phyloP scores from a whole-genome alignment of 2,113 vertebrate species.

The Melozone crissalis region DNA sequence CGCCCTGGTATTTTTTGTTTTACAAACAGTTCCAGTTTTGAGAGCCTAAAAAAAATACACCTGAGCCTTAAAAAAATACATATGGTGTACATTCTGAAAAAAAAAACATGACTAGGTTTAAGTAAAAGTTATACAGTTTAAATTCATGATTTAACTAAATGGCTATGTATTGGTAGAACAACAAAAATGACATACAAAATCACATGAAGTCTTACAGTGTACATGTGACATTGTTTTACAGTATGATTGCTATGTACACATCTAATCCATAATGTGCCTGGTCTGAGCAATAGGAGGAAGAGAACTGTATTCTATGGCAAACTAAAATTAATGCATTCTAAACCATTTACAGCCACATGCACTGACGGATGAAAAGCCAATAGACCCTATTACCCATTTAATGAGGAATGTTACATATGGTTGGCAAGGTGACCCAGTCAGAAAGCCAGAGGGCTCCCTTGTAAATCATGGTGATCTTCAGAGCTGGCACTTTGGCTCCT shows the following conservation, averaged over 20 bases:
- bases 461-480: not conserved
- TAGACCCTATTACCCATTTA: not conserved
- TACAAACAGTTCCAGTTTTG: not conserved
- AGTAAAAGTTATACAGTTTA: not conserved
- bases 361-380: not conserved
- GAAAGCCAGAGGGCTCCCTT: constrained; percentile 1
- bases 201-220: not conserved
- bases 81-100: not conserved
- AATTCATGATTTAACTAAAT: not conserved
- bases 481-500: not conserved
- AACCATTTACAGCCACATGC: not conserved
- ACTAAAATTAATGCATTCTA: not conserved
- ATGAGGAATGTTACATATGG: not conserved
- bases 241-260: not conserved
- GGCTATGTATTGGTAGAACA: not conserved
- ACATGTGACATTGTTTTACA: not conserved
- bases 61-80: not conserved
- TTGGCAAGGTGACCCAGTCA: not conserved
- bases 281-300: not conserved
- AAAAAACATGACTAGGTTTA: not conserved
- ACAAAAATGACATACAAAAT: not conserved
- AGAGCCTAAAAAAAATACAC: not conserved
- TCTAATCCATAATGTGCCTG: not conserved
- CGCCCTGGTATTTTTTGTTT: not conserved
- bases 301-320: not conserved